phyloP scores from a whole-genome alignment of 2,113 vertebrate genomes.

The Panurus biarmicus region DNA sequence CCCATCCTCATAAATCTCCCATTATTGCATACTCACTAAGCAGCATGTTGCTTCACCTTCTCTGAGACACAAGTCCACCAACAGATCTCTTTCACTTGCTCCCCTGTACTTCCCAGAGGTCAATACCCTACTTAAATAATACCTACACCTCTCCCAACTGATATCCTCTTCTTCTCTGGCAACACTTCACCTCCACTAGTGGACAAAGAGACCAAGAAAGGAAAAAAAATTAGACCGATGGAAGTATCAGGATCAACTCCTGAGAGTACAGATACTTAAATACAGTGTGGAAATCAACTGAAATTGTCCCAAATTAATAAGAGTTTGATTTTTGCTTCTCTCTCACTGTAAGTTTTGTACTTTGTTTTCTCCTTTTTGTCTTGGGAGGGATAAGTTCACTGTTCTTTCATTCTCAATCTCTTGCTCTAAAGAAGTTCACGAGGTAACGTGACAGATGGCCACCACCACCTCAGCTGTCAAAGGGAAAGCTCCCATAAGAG shows the following conservation, averaged over 20 bases:
- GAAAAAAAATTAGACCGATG: background rate
- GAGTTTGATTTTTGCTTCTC: background rate
- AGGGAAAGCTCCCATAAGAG: background rate
- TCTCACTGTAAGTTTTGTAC: background rate
- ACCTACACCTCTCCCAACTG: background rate
- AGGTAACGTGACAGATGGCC: background rate
- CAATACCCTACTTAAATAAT: background rate
- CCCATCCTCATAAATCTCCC: conserved; percentile 4
- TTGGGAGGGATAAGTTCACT: background rate
- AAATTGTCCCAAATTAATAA: background rate
- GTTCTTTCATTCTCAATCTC: background rate
- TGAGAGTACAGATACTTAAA: background rate
- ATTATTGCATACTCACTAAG: background rate
- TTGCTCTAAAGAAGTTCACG: background rate
- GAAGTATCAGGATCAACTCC: background rate
- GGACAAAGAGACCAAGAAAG: background rate
- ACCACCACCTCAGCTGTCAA: background rate
- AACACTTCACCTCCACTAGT: rapidly evolving
- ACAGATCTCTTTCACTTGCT: background rate
- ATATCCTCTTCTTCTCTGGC: background rate
- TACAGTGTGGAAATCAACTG: background rate
- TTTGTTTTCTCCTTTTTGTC: background rate
- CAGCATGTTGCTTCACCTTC: background rate
- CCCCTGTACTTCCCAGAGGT: background rate
- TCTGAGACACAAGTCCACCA: background rate